phyloP scores from a whole-genome alignment of 2,888 invertebrate species.

The Hypolimnas misippus region DNA sequence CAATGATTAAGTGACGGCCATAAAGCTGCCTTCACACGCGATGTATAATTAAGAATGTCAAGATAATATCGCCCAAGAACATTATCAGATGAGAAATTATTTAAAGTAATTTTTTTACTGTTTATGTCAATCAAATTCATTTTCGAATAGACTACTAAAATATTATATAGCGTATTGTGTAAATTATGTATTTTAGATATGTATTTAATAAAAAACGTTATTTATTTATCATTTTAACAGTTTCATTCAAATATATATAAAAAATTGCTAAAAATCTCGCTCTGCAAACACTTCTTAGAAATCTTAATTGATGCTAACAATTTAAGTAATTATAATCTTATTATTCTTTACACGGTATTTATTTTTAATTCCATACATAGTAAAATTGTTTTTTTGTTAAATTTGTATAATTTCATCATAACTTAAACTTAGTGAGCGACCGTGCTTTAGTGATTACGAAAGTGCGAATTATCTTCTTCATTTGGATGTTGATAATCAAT shows the following conservation, averaged over 20 bases:
- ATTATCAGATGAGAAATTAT: constrained; percentile 21
- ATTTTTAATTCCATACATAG: not conserved
- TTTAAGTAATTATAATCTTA: constrained; percentile 3
- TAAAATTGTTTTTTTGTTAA: not conserved
- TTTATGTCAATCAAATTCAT: not conserved
- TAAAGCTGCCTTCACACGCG: constrained; percentile 41
- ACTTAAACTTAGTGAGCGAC: not conserved
- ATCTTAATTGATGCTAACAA: constrained; percentile 7
- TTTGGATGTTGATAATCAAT: too few species aligned
- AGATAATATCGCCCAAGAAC: constrained; percentile 24
- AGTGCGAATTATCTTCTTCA: too few species aligned
- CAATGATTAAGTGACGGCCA: constrained; percentile 44
- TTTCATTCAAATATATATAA: too few species aligned
- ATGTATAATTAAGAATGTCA: constrained; percentile 27
- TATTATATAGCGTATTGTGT: too few species aligned
- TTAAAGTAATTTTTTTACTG: not conserved
- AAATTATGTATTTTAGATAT: too few species aligned
- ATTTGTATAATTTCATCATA: constrained; percentile 4
- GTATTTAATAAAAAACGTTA: not conserved
- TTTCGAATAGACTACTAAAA: not conserved
- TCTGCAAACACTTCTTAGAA: not conserved
- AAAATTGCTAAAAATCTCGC: not conserved
- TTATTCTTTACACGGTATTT: constrained; percentile 3
- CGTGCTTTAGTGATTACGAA: too few species aligned
- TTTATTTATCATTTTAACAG: not conserved